Conservation (phyloP, 2,888 invertebrate species). For the Oligia fasciuncula region DNA sequence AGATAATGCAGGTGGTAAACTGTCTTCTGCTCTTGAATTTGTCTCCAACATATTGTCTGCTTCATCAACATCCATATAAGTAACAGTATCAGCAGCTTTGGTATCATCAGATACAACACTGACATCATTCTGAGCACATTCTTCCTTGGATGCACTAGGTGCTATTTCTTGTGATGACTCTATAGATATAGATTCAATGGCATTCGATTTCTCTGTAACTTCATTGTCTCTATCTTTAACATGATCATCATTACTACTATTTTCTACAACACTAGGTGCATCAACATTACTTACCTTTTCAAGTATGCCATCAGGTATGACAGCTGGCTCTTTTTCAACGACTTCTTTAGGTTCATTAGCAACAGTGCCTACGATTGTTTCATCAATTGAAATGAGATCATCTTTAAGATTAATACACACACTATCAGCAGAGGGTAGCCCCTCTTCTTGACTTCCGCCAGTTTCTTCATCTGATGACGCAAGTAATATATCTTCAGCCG, state of each 20-base stretch:
- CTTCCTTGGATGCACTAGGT: conserved; percentile 7
- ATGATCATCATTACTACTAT: conserved; percentile 24
- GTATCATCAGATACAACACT: conserved; percentile 16
- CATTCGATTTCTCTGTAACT: conserved; percentile 19
- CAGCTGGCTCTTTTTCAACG: conserved; percentile 27
- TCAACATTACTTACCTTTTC: conserved; percentile 27
- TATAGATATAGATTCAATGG: conserved; percentile 26
- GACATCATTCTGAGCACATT: not conserved
- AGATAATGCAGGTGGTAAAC: conserved; percentile 12
- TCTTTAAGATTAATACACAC: conserved; percentile 73
- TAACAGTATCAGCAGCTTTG: conserved; percentile 21
- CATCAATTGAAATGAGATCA: conserved; percentile 73
- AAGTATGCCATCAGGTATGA: not conserved
- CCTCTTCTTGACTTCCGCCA: conserved; percentile 38
- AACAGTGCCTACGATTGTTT: conserved; percentile 65
- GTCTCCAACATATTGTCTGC: conserved; percentile 8
- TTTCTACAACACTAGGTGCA: conserved; percentile 23
- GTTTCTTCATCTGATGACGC: conserved; percentile 80
- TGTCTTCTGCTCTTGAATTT: conserved; percentile 14
- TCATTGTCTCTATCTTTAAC: conserved; percentile 13
- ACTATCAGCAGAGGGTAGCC: conserved; percentile 15
- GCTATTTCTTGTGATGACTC: conserved; percentile 37
- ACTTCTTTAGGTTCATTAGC: conserved; percentile 49
- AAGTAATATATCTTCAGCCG: conserved; percentile 77
- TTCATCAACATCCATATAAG: conserved; percentile 56